Evolutionary conservation across 2,888 invertebrate species (phyloP), one percentile per base, ranked within the genome.

Genomic region (Pseudoips prasinana): DNA sequence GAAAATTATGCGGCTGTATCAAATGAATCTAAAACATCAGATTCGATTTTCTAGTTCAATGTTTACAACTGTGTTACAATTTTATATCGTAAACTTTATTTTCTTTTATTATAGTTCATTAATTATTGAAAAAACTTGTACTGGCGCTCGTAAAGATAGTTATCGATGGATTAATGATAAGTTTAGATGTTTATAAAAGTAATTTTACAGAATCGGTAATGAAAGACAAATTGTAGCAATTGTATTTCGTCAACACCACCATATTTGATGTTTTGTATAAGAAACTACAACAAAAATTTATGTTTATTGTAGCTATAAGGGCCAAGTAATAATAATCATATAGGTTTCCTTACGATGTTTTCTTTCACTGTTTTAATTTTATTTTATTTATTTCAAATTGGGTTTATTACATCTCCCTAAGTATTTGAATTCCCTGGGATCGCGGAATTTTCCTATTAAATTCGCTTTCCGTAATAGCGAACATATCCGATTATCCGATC

Each of bases 11-110:
- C 59, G 62, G 59, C 64, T 53, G 58, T 71, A 76, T 80, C 78
- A 75, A 73, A 71, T 61, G 65, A 57, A 71, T 74, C 74, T 64
- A 57, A 14, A 64, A 68, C 70, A 80, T 84, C 84, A 75, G 64
- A 73, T 82, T 70, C 57, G 68, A 85, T 84, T 84, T 84, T 83
- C 85, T 82, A 83, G 63, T 72, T 66, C 56, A 57, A 47, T 72
- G 77, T 85, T 84, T 84, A 86, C 81, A 84, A 75, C 84, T 83
- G 60, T 74, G 81, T 85, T 83, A 83, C 84, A 81, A 82, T 85
- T 82, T 81, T 64, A 67, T 66, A 68, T 81, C 75, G 59, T 83
- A 83, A 83, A 81, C 58, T 76, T 82, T 78, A 80, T 74, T 70
- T 69, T 57, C 52, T 65, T 76, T 80, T 78, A 82, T 74, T 69